Conservation (phyloP, 2,113 vertebrate genomes). For the Scomber japonicus region DNA sequence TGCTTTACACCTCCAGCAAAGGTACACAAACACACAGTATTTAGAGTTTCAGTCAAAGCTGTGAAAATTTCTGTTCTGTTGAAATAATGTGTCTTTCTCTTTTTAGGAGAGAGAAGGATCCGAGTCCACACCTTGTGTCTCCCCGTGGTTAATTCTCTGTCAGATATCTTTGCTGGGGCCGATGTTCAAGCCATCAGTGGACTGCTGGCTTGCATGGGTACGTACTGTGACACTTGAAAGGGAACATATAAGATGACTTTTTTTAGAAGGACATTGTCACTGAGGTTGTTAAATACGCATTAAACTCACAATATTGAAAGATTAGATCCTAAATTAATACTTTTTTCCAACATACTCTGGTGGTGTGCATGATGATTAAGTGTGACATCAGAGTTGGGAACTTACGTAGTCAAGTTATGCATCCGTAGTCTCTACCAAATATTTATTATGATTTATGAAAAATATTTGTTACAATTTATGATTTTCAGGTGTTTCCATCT, state of each 20-base stretch:
- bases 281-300: not conserved
- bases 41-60: not conserved
- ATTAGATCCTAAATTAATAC: too few relatives aligned
- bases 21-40: slow-evolving; percentile 77
- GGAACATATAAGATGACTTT: not conserved
- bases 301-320: not conserved
- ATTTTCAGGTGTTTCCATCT: too few relatives aligned
- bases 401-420: not conserved
- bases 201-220: slow-evolving; percentile 97
- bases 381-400: too few relatives aligned
- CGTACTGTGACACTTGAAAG: slow-evolving; percentile 36
- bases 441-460: not conserved
- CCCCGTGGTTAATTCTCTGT: slow-evolving; percentile 93
- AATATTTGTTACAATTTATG: too few relatives aligned
- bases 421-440: too few relatives aligned
- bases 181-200: slow-evolving; percentile 95
- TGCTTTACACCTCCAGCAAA: slow-evolving; percentile 98
- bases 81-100: not conserved
- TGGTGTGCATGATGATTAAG: not conserved
- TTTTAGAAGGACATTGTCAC: not conserved
- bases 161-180: slow-evolving; percentile 94
- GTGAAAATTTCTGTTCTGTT: not conserved
- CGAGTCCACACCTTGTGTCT: slow-evolving; percentile 97
- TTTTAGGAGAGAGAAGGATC: slow-evolving; percentile 94
- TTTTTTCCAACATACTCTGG: not conserved